Evolutionary conservation across 2,797 vertebrate species (phyloP), one percentile per base, ranked within the genome.

Genomic region (Limosa lapponica): DNA sequence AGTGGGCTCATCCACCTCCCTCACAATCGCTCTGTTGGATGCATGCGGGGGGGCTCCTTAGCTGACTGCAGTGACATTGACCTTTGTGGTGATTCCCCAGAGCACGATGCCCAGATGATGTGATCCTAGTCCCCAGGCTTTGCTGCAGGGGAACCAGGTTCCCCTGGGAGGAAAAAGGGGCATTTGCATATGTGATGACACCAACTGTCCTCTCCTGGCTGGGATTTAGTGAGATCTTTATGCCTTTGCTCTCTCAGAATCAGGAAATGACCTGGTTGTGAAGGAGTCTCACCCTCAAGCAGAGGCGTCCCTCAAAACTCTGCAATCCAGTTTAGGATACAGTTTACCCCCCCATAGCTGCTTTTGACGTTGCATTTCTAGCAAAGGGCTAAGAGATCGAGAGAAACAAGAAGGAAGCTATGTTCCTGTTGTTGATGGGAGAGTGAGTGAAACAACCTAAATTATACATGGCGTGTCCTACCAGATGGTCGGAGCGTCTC

Each of bases 311-410:
- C 41, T 88, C 36, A 66, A 61, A 94, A 55, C 17, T 57, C 55
- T 48, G 48, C 55, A 75, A 10, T 7, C 14, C 41, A 55, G 22
- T 44, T 69, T 14, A 34, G 66, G 70, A 37, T 46, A 79, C 16
- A 61, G 16, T 41, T 81, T 69, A 72, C 15, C 72, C 24, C 43
- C 27, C 13, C 10, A 6, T 0, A 3, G 58, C 70, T 94, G 70
- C 70, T 71, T 90, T 72, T 65, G 43, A 59, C 75, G 74, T 89
- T 65, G 32, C 34, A 48, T 86, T 78, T 86, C 66, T 81, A 90
- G 61, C 19, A 89, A 71, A 91, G 72, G 17, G 22, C 66, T 81
- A 51, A 39, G 43, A 79, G 55, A 86, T 54, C 70, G 88, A 93
- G 85, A 28, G 12, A 55, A 93, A 65, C 16, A 57, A 90, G 89